Conservation (phyloP, 2,797 vertebrate species). For the Hippopotamyrus pictus region DNA sequence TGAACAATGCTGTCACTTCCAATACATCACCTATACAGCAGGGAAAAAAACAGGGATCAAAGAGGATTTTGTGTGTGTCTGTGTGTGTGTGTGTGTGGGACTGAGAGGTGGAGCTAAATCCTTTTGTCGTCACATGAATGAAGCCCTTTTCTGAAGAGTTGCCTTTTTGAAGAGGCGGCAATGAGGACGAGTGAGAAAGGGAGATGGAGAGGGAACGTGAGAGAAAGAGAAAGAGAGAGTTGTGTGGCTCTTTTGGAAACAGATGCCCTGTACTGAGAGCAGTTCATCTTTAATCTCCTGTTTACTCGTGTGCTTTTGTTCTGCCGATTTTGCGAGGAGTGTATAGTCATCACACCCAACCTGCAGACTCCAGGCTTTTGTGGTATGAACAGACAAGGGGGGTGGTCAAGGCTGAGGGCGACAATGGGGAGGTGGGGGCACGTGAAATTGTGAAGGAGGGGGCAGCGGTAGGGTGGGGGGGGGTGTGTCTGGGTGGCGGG, state of each 20-base stretch:
- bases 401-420: constrained; percentile 17
- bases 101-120: background rate
- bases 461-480: constrained; percentile 41
- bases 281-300: background rate
- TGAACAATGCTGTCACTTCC: constrained; percentile 11
- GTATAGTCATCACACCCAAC: background rate
- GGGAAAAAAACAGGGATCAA: background rate
- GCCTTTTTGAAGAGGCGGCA: constrained; percentile 3
- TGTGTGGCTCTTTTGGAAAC: background rate
- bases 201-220: constrained; percentile 10
- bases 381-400: background rate
- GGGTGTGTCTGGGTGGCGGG: constrained; percentile 38
- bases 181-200: constrained; percentile 13
- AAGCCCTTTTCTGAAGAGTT: constrained; percentile 6
- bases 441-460: constrained; percentile 20
- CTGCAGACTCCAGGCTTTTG: background rate
- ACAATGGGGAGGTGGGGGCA: constrained; percentile 25
- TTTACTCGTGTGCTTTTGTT: background rate
- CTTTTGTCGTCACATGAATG: constrained; percentile 13
- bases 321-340: background rate
- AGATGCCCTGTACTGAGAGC: background rate
- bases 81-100: background rate
- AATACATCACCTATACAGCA: constrained; percentile 8
- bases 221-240: background rate
- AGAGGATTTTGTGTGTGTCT: background rate